Evolutionary conservation across 2,888 invertebrate species (phyloP), one percentile per base, ranked within the genome.

Genomic region (Dicyrtomina minuta): DNA sequence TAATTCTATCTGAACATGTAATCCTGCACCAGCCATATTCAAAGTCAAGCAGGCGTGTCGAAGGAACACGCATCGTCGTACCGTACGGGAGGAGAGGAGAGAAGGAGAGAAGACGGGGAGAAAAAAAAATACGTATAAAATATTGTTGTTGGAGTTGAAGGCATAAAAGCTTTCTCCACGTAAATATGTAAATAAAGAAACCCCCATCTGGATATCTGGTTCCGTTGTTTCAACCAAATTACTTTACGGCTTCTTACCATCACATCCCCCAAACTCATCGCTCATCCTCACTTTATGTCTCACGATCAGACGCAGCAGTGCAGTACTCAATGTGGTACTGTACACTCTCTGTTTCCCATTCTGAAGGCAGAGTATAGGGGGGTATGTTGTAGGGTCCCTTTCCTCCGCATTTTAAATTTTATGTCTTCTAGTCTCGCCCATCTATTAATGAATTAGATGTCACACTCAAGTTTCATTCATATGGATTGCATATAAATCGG

Each of bases 231-330:
- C 58, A 58, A 58, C 58, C 58, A 58, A 58, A 58, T 58, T 58
- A 41, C 58, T 58, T 58, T 58, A 58, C 58, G 58, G 58, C 41
- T 58, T 58, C 58, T 41, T 58, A 15, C 39, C 58, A 58, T 58
- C 58, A 58, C 58, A 33, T 33, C 33, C 33, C 33, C 33, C 33
- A 33, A 33, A 8, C 33, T 33, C 58, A 58, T 58, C 41, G 41
- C 22, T 58, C 58, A 58, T 41, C 41, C 41, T 41, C 17, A 58
- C 33, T 58, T 58, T 58, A 39, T 15, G 20, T 13, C 33, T 56
- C 2, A 39, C 33, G 3, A 33, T 33, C 33, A 33, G 4, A 3
- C 33, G 33, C 33, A n/a, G n/a, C 33, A 33, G 3, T 13, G 17
- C 51, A 20, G 22, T 51, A 17, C 17, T n/a, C n/a, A n/a, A n/a